A percentile compares a stretch with the other conserved stretches of the same genome.
phyloP scores from a whole-genome alignment of 1,140 invertebrate genomes.

The Brachionus asplanchnoidis region DNA sequence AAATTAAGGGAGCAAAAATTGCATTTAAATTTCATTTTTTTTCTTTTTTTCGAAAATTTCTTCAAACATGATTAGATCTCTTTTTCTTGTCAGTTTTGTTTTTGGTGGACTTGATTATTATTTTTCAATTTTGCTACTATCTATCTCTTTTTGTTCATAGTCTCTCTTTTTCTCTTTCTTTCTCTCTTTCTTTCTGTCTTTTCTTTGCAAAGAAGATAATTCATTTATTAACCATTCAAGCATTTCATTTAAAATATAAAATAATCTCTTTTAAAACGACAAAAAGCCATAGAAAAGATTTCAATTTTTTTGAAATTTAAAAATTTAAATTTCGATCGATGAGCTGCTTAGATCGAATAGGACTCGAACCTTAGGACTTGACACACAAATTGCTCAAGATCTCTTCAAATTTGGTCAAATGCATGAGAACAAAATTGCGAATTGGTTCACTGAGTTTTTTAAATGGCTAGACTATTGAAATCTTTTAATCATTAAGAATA shows the following conservation, averaged over 20 bases:
- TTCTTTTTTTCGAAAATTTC: not conserved
- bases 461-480: slow-evolving; percentile 36
- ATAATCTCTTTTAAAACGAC: slow-evolving; percentile 21
- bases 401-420: not conserved
- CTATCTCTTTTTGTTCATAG: not conserved
- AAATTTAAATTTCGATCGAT: not conserved
- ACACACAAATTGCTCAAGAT: not conserved
- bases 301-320: slow-evolving; percentile 23
- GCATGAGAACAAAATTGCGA: slow-evolving; percentile 28
- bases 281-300: slow-evolving; percentile 13
- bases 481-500: slow-evolving; percentile 36
- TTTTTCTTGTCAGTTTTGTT: slow-evolving; percentile 37
- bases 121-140: slow-evolving; percentile 25
- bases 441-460: slow-evolving; percentile 26
- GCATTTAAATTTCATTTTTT: slow-evolving; percentile 10
- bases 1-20: slow-evolving; percentile 8
- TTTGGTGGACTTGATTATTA: slow-evolving; percentile 37
- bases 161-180: not conserved
- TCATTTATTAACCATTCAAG: slow-evolving; percentile 28
- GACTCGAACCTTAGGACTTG: not conserved
- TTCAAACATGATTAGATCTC: slow-evolving; percentile 37
- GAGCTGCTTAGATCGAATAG: not conserved
- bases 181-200: slow-evolving; percentile 13
- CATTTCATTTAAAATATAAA: slow-evolving; percentile 38
- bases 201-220: slow-evolving; percentile 26